Evolutionary conservation across 2,888 invertebrate species (phyloP).

Genomic region (Ennomos erosarius): DNA sequence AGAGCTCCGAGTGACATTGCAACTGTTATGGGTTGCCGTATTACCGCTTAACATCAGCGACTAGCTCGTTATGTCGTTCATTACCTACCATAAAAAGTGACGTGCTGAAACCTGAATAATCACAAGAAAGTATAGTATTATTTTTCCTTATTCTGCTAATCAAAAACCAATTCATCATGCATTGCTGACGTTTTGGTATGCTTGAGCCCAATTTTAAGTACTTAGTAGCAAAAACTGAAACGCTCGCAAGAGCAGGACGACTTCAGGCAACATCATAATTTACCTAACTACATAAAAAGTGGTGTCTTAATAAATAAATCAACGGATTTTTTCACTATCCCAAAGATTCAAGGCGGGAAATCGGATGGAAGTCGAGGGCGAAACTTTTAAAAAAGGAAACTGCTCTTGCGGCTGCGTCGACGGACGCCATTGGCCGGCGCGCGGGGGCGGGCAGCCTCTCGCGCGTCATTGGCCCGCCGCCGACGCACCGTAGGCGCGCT

Average conservation of each 20-base stretch:
- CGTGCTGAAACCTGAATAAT: no score
- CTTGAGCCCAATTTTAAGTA: background rate
- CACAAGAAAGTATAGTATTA: no score
- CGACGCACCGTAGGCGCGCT: conserved; percentile 75
- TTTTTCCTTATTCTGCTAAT: background rate
- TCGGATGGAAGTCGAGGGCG: conserved; percentile 83
- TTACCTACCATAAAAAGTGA: no score
- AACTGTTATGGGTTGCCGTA: no score
- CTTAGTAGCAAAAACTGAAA: conserved; percentile 58
- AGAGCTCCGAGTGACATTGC: no score
- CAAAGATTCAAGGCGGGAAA: conserved; percentile 81
- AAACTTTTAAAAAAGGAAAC: conserved; percentile 85
- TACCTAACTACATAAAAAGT: conserved; percentile 72
- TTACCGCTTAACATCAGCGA: no score
- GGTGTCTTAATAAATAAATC: conserved; percentile 79
- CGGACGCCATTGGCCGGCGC: conserved; percentile 68
- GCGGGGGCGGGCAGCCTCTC: conserved; percentile 73
- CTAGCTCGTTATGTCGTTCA: no score
- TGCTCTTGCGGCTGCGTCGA: conserved; percentile 72
- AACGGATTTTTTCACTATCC: conserved; percentile 76
- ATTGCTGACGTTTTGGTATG: background rate
- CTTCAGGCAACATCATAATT: conserved; percentile 78
- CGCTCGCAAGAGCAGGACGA: conserved; percentile 41
- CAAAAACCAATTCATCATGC: background rate
- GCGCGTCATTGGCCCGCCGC: conserved; percentile 72